phyloP scores from a whole-genome alignment of 1,140 invertebrate genomes.

The Heterodera carotae region DNA sequence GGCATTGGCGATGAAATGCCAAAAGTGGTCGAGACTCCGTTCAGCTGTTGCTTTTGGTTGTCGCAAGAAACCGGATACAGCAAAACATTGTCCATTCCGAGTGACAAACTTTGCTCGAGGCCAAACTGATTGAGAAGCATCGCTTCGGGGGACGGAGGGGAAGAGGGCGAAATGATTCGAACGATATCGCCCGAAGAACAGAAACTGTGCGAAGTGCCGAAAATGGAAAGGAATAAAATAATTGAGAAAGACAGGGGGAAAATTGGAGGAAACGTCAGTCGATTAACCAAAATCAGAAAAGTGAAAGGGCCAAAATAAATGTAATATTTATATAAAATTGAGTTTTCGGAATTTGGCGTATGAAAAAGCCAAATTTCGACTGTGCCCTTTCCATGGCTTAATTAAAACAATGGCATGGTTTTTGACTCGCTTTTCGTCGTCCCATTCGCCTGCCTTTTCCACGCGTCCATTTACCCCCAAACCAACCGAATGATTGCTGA shows the following conservation, averaged over 20 bases:
- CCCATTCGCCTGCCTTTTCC: too few species aligned
- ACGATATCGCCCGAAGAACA: neutral
- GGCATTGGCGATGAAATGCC: neutral
- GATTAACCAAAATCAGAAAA: too few species aligned
- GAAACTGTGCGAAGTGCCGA: neutral
- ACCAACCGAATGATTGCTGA: neutral
- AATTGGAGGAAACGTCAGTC: neutral
- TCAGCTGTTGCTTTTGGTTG: neutral
- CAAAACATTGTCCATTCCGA: neutral
- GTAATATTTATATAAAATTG: too few species aligned
- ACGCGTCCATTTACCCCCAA: neutral
- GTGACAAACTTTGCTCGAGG: neutral
- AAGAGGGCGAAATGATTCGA: neutral
- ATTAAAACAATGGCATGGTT: neutral
- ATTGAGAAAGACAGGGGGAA: neutral
- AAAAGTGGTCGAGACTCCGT: neutral
- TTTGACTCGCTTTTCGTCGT: too few species aligned
- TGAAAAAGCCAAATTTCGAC: too few species aligned
- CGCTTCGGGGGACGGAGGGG: neutral
- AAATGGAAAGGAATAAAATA: neutral
- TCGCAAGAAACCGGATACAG: neutral
- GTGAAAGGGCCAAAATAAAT: neutral
- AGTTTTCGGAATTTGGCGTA: neutral
- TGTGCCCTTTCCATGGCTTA: neutral
- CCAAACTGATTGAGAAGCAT: constrained; percentile 3